Evolutionary conservation across 2,113 vertebrate genomes (phyloP).

Genomic region (Ascaphus truei): DNA sequence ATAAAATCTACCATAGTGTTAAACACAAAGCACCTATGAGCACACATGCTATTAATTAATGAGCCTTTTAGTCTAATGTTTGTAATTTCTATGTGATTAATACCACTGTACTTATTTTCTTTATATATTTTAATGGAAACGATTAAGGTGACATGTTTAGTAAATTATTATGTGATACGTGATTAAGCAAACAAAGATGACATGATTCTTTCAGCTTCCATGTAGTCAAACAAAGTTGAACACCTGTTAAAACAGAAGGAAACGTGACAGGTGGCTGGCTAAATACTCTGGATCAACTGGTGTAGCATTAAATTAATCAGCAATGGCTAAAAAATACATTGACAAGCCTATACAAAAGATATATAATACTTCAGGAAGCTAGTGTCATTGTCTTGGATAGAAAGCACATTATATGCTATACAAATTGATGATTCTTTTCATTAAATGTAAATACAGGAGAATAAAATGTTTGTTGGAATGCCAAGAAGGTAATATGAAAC

Average conservation of each 20-base stretch:
- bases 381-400: background rate
- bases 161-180: constrained; percentile 30
- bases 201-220: background rate
- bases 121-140: background rate
- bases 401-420: constrained; percentile 12
- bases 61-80: background rate
- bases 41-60: background rate
- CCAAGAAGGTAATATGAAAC: constrained; percentile 23
- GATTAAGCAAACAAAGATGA: background rate
- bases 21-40: background rate
- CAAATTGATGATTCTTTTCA: constrained; percentile 11
- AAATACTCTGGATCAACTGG: background rate
- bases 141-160: constrained; percentile 9
- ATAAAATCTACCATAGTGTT: too few species aligned
- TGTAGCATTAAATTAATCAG: background rate
- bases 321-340: background rate
- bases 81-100: background rate
- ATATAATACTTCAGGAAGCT: constrained; percentile 22
- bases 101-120: background rate
- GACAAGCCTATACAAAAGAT: constrained; percentile 2
- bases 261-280: constrained; percentile 27
- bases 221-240: constrained; percentile 5
- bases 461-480: constrained; percentile 20
- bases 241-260: constrained; percentile 27
- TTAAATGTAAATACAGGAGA: too few species aligned